Base-by-base conservation (phyloP, 1,140 invertebrate genomes). In the Macrocentrus cingulum region DNA sequence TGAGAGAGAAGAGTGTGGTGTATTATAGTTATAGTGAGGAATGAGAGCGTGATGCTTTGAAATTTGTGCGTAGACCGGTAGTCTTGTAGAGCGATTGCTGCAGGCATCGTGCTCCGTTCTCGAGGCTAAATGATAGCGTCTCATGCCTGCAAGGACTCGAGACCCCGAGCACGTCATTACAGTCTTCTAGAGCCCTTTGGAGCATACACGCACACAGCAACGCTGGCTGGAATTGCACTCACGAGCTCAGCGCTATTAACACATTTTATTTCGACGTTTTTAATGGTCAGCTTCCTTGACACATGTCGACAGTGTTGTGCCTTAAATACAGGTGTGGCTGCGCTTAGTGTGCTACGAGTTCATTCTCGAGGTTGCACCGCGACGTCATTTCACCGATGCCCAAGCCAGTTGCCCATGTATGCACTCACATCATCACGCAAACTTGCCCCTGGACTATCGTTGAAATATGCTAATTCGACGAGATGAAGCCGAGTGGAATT, bases 401-500 rank as follows among this genome's bases (percentile, higher is more conserved):
- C 36, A 39, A 9, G 9, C 25, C 4, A 29, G 4, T 5, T 29
- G 25, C 25, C 4, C n/a, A n/a, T 9, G 25, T 29, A 9, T 29
- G 25, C 25, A 9, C 9, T 39, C 36, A 39, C 36, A 39, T 39
- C 7, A n/a, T 11, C 36, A n/a, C 25, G 9, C 36, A 39, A 39
- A 37, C 46, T 45, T 15, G 41, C 55, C 55, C 20, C 46, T 25
- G 55, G 36, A 29, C 46, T 57, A 57, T 57, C 55, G 55, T 57
- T 57, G 55, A 57, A 57, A 57, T 57, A 57, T 57, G 55, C 46
- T 50, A 57, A 57, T 57, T 49, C 23, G 2, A n/a, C 29, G 25
- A 25, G 46, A 50, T 50, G 46, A 50, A 18, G 46, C 46, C 13
- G 46, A 50, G 46, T 50, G 46, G 29, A 50, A 50, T 50, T 50